These are phyloP conservation scores for Archegozetes longisetosus DNA, from an alignment of 1,140 invertebrate genomes.

Conservation along the genomic window DNA sequence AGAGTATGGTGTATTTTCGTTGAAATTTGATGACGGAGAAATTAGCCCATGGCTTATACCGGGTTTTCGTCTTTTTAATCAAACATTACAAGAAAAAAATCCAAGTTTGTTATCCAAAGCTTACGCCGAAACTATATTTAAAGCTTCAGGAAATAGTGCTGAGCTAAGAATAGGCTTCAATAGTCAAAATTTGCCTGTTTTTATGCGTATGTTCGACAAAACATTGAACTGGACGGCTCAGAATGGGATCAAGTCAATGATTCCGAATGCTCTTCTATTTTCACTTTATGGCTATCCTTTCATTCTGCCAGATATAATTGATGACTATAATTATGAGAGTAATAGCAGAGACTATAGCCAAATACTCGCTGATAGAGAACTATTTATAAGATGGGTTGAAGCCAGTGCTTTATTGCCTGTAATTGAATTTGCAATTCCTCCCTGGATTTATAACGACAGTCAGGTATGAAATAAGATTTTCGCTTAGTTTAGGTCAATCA, in stretches of 20 bases:
- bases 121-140: slow-evolving; percentile 44
- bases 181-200: slow-evolving; percentile 56
- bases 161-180: slow-evolving; percentile 45
- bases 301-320: slow-evolving; percentile 78
- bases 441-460: slow-evolving; percentile 63
- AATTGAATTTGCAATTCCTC: slow-evolving; percentile 69
- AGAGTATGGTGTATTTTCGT: no score
- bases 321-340: slow-evolving; percentile 51
- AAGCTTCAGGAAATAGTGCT: slow-evolving; percentile 50
- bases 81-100: no score
- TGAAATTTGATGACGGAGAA: no score
- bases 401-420: slow-evolving; percentile 67
- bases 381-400: slow-evolving; percentile 81
- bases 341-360: slow-evolving; percentile 39
- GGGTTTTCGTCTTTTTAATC: no score
- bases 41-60: no score
- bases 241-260: slow-evolving; percentile 56
- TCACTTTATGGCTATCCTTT: slow-evolving; percentile 59
- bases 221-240: slow-evolving; percentile 57
- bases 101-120: slow-evolving; percentile 43
- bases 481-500: no score
- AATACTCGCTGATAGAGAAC: no score
- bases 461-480: no score
- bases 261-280: slow-evolving; percentile 53
- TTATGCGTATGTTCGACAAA: slow-evolving; percentile 73